Percentiles rank a stretch among this genome's conserved stretches.
Evolutionary conservation across 2,888 invertebrate species (phyloP).

Genomic region (Neoascia interrupta): DNA sequence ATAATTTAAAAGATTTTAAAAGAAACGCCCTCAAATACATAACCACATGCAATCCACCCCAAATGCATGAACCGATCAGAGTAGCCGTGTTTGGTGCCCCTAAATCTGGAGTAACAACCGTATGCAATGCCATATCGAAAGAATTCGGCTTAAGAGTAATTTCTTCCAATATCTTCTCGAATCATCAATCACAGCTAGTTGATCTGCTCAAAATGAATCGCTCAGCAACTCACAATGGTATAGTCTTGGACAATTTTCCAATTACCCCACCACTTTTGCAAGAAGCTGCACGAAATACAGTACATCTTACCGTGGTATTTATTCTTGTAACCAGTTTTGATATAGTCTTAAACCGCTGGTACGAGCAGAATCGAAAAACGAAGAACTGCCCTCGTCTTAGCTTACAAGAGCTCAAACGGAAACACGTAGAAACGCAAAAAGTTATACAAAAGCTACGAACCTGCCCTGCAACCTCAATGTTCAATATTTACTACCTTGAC

Average conservation of each 20-base stretch:
- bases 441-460: slow-evolving; percentile 17
- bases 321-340: slow-evolving; percentile 79
- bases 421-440: slow-evolving; percentile 32
- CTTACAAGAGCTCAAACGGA: neutral
- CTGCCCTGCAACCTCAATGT: slow-evolving; percentile 32
- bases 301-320: slow-evolving; percentile 83
- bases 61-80: slow-evolving; percentile 81
- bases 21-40: slow-evolving; percentile 82
- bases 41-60: slow-evolving; percentile 78
- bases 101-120: slow-evolving; percentile 83
- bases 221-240: slow-evolving; percentile 81
- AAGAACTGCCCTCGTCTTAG: slow-evolving; percentile 4
- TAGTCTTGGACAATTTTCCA: slow-evolving; percentile 84
- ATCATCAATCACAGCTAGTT: slow-evolving; percentile 79
- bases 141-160: slow-evolving; percentile 78
- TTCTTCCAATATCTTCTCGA: too few species aligned
- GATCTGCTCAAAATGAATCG: slow-evolving; percentile 82
- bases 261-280: slow-evolving; percentile 80
- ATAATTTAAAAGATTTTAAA: slow-evolving; percentile 81
- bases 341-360: slow-evolving; percentile 74
- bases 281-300: slow-evolving; percentile 80
- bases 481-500: slow-evolving; percentile 81
- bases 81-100: slow-evolving; percentile 83
- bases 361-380: slow-evolving; percentile 48
- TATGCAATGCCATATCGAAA: slow-evolving; percentile 81